A percentile compares a stretch with the other conserved stretches of the same genome.
Conservation (phyloP, 2,113 vertebrate species). For the Micromys minutus region DNA sequence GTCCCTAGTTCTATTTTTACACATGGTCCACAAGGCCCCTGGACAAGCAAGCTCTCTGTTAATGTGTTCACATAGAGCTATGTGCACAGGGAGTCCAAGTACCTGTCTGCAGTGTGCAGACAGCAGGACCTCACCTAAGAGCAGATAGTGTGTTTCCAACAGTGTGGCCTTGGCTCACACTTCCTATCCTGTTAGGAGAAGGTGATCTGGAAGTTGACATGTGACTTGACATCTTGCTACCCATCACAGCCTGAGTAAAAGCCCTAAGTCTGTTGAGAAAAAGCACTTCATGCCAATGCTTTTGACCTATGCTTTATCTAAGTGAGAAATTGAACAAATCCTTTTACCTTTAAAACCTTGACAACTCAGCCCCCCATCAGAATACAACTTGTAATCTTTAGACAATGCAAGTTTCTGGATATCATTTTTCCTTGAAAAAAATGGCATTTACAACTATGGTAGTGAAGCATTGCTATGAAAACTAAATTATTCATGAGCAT, state of each 20-base stretch:
- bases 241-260: not conserved
- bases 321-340: not conserved
- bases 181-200: not conserved
- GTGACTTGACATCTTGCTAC: not conserved
- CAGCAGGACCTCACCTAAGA: too few species aligned
- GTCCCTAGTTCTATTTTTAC: not conserved
- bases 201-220: fast-evolving
- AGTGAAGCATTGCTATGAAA: constrained; percentile 50
- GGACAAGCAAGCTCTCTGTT: not conserved
- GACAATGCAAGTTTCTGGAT: not conserved
- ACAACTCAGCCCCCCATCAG: not conserved
- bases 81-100: not conserved
- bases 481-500: constrained; percentile 63
- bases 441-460: not conserved
- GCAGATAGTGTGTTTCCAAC: not conserved
- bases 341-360: not conserved
- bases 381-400: not conserved
- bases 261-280: too few species aligned
- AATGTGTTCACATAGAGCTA: fast-evolving
- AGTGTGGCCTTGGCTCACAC: not conserved
- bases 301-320: not conserved
- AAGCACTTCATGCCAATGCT: not conserved
- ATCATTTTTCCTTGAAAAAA: not conserved
- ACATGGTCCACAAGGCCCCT: not conserved
- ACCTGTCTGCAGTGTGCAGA: not conserved